Evolutionary conservation across 2,113 vertebrate species (phyloP).

Genomic region (Cochlearius cochlearius): DNA sequence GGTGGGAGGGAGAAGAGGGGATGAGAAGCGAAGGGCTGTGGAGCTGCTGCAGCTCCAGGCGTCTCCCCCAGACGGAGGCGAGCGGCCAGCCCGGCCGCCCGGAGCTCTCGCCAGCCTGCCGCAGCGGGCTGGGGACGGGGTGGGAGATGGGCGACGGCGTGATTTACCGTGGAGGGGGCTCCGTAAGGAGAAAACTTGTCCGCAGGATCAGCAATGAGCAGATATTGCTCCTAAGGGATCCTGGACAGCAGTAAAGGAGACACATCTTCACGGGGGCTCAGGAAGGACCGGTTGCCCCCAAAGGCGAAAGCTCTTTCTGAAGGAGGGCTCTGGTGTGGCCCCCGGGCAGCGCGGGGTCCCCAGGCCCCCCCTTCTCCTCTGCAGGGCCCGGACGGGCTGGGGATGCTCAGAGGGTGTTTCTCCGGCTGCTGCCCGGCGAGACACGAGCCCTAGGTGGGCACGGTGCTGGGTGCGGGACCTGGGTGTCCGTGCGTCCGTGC

Average conservation of each 20-base stretch:
- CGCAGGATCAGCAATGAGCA: neutral
- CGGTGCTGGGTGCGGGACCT: neutral
- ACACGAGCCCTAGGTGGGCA: neutral
- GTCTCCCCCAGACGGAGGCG: neutral
- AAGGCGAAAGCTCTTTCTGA: neutral
- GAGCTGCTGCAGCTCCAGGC: neutral
- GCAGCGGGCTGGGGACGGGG: rapidly evolving
- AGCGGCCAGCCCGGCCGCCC: neutral
- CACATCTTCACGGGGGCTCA: rapidly evolving
- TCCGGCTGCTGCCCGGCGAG: neutral
- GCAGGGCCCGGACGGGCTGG: rapidly evolving
- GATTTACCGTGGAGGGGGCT: neutral
- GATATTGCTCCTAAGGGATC: too few relatives aligned
- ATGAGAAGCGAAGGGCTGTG: neutral
- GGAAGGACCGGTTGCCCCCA: neutral
- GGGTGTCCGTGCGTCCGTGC: neutral
- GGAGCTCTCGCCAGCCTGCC: neutral
- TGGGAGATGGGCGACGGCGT: rapidly evolving
- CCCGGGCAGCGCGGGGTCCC: rapidly evolving
- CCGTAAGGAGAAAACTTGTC: neutral
- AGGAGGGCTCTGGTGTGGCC: neutral
- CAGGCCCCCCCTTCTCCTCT: neutral
- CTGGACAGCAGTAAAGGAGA: neutral
- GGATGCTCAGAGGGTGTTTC: neutral
- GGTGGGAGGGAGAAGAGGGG: neutral